A percentile compares a stretch with the other conserved stretches of the same genome.
Conservation (phyloP, 2,797 vertebrate genomes). For the Sebastes oblongus region DNA sequence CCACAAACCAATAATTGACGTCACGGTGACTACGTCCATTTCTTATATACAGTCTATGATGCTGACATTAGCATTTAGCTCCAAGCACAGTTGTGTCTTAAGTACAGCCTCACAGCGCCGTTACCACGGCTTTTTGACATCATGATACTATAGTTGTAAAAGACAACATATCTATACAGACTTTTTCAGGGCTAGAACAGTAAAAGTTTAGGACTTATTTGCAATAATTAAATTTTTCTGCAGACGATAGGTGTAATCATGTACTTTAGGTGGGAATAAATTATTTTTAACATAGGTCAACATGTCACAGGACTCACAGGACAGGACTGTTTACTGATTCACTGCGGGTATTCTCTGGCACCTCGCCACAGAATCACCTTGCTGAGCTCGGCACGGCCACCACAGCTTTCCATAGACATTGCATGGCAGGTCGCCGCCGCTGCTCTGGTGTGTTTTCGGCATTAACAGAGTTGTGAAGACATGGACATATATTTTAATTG, state of each 20-base stretch:
- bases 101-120: not conserved
- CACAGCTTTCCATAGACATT: too few species aligned
- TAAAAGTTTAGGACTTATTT: not conserved
- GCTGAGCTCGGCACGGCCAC: too few species aligned
- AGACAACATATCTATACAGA: too few species aligned
- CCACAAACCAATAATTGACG: too few species aligned
- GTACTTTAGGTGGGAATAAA: not conserved
- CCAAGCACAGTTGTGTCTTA: not conserved
- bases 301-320: not conserved
- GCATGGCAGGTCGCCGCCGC: too few species aligned
- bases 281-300: not conserved
- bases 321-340: not conserved
- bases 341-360: not conserved
- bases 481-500: slow-evolving; percentile 10
- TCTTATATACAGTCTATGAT: not conserved
- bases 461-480: not conserved
- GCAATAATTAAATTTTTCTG: not conserved
- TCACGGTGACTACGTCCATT: too few species aligned
- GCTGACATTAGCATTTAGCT: not conserved
- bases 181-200: not conserved
- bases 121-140: not conserved
- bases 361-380: not conserved
- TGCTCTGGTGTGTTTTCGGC: not conserved
- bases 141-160: not conserved
- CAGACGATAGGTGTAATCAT: not conserved